These are phyloP conservation scores for Pterostichus niger DNA, from an alignment of 2,888 invertebrate genomes.

Conservation along the genomic window DNA sequence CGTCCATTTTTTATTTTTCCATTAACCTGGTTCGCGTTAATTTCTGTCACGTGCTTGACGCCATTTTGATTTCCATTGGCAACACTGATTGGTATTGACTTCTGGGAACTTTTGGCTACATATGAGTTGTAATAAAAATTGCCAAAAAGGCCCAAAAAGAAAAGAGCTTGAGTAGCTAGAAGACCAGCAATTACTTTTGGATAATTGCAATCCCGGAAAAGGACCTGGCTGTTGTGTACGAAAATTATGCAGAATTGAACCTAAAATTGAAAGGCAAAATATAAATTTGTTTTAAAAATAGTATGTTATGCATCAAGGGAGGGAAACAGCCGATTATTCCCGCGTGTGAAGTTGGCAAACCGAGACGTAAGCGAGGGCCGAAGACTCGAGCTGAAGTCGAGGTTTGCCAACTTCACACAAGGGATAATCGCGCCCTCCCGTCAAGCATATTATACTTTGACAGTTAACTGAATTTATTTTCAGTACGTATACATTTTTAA, in stretches of 20 bases:
- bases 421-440: no score
- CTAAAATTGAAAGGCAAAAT: slow-evolving; percentile 78
- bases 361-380: no score
- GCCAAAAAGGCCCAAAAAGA: slow-evolving; percentile 89
- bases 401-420: no score
- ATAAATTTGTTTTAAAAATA: no score
- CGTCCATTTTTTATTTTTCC: slow-evolving; percentile 51
- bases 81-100: not conserved
- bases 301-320: no score
- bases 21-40: slow-evolving; percentile 29
- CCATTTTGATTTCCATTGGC: slow-evolving; percentile 39
- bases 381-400: no score
- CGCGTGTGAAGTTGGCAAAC: no score
- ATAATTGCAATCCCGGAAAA: slow-evolving; percentile 84
- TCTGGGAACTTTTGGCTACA: slow-evolving; percentile 72
- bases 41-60: slow-evolving; percentile 23
- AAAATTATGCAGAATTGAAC: slow-evolving; percentile 88
- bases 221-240: slow-evolving; percentile 83
- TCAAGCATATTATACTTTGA: no score
- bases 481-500: no score
- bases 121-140: slow-evolving; percentile 87
- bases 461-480: no score
- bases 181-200: slow-evolving; percentile 85
- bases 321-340: no score
- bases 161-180: slow-evolving; percentile 82